Percentiles rank a stretch among this genome's conserved stretches.
Evolutionary conservation across 2,113 vertebrate genomes (phyloP).

Genomic region (Crotalus viridis): DNA sequence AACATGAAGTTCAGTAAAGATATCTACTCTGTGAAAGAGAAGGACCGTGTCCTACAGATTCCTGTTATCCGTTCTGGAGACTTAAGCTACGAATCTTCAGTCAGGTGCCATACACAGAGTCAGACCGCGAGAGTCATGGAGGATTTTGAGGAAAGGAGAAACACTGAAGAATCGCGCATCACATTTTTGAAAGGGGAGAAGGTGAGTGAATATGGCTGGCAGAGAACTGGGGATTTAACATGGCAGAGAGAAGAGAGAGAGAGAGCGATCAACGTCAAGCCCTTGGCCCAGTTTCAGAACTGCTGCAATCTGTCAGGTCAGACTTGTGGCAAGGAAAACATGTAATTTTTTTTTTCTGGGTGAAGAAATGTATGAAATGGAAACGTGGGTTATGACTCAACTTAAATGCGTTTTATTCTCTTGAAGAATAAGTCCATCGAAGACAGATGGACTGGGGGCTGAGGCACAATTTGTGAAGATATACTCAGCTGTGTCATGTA

Average conservation of each 20-base stretch:
- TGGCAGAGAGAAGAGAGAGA: too few relatives aligned
- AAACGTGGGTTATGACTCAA: neutral
- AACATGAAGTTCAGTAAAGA: slow-evolving; percentile 95
- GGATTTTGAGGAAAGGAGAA: slow-evolving; percentile 88
- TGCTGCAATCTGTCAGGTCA: neutral
- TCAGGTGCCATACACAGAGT: slow-evolving; percentile 88
- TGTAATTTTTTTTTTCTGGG: neutral
- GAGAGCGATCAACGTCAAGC: neutral
- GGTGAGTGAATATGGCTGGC: slow-evolving; percentile 60
- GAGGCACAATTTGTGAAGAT: neutral
- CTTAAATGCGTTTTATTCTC: neutral
- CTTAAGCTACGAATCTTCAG: slow-evolving; percentile 87
- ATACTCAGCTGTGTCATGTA: neutral
- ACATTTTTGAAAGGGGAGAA: slow-evolving; percentile 92
- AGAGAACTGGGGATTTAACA: neutral
- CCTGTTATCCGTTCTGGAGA: slow-evolving; percentile 86
- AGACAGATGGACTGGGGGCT: neutral
- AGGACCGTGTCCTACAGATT: slow-evolving; percentile 78
- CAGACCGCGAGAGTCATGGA: slow-evolving; percentile 84
- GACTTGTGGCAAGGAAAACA: neutral
- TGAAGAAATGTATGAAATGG: neutral
- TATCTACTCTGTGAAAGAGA: slow-evolving; percentile 81
- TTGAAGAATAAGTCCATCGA: neutral
- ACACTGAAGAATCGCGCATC: slow-evolving; percentile 84
- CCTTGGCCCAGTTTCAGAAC: neutral